A percentile compares a stretch with the other conserved stretches of the same genome.
Conservation (phyloP, 2,888 invertebrate species). For the Erebia palarica region DNA sequence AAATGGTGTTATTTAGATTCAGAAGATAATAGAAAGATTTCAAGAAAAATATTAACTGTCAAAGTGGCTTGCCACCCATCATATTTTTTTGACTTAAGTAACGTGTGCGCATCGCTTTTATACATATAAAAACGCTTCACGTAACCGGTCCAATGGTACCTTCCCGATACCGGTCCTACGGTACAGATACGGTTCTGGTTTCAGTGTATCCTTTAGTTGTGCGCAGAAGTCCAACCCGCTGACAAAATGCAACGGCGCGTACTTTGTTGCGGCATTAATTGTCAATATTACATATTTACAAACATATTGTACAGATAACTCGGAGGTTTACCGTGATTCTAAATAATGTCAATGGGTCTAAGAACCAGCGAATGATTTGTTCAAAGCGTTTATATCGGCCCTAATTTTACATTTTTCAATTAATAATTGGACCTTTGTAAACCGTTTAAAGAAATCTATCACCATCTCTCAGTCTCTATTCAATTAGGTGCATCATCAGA, state of each 20-base stretch:
- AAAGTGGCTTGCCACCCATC: neutral
- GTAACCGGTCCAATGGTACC: conserved; percentile 28
- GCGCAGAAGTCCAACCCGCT: conserved; percentile 78
- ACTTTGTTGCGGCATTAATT: conserved; percentile 73
- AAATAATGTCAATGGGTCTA: conserved; percentile 43
- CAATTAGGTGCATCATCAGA: conserved; percentile 57
- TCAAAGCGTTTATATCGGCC: neutral
- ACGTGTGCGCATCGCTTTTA: conserved; percentile 18
- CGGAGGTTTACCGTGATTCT: conserved; percentile 66
- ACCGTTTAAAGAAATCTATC: neutral
- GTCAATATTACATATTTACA: conserved; percentile 77
- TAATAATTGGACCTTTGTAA: neutral
- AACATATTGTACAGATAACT: conserved; percentile 69
- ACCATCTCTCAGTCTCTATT: conserved; percentile 39
- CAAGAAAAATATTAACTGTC: conserved; percentile 5
- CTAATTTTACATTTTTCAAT: no score
- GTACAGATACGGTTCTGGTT: conserved; percentile 26
- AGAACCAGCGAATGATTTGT: neutral
- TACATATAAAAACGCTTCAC: conserved; percentile 32
- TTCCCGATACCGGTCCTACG: neutral
- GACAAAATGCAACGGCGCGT: conserved; percentile 66
- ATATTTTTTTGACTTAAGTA: conserved; percentile 2
- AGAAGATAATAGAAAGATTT: neutral
- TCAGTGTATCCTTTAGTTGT: conserved; percentile 50
- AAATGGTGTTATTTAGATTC: neutral